phyloP scores from a whole-genome alignment of 2,797 vertebrate species.

The Rhodeus uyekii region DNA sequence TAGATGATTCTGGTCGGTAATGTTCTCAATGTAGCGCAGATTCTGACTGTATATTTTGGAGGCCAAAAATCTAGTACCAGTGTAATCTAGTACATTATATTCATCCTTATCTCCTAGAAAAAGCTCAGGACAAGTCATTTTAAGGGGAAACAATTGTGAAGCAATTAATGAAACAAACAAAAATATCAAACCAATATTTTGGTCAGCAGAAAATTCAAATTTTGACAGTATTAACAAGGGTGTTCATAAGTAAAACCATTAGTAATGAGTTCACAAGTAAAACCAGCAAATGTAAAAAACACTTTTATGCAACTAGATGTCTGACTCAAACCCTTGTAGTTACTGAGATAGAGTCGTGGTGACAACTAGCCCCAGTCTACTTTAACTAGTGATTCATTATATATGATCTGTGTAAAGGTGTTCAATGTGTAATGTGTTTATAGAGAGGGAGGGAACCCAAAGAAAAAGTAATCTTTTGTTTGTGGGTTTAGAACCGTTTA shows the following conservation, averaged over 20 bases:
- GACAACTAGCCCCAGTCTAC: neutral
- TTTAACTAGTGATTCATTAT: neutral
- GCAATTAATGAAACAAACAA: neutral
- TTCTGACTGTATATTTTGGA: neutral
- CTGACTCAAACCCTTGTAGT: neutral
- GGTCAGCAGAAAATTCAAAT: neutral
- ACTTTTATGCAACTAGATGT: neutral
- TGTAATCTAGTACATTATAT: too few species aligned
- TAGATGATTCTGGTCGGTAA: neutral
- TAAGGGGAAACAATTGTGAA: neutral
- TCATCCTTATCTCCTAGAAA: neutral
- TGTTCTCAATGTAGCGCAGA: neutral
- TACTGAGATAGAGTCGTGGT: neutral
- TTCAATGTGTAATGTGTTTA: neutral
- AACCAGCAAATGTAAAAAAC: too few species aligned
- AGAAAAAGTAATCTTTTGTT: neutral
- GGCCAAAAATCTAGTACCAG: neutral
- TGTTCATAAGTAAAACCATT: too few species aligned
- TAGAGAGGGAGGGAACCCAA: neutral
- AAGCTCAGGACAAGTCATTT: neutral
- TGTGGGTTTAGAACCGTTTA: neutral
- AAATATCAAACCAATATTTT: neutral
- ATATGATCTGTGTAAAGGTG: neutral
- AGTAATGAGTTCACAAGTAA: too few species aligned
- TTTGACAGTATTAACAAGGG: neutral